Base-by-base conservation (phyloP, 2,888 invertebrate genomes). In the Drosophila nigricruria region DNA sequence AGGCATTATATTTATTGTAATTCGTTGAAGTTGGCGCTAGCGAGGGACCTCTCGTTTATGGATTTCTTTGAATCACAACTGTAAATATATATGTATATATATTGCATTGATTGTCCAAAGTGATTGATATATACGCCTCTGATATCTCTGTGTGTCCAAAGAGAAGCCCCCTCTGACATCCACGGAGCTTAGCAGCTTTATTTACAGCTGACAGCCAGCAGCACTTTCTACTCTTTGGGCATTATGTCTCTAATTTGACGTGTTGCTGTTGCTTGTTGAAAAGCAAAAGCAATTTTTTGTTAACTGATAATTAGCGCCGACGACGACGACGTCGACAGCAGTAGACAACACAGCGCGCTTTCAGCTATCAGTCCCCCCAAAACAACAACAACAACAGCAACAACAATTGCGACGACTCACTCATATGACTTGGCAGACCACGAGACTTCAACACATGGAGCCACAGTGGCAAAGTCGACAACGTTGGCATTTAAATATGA, bases 401-500 rank as follows among this genome's bases (percentile, higher is more conserved):
- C 34, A 50, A 53, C 54, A 16, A 25, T 42, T 38, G 49, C 67
- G 32, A 10, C 88, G 69, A 86, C 75, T 86, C 80, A 82, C 86
- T 86, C 86, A 86, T 86, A 86, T 86, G 86, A 86, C 86, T 86
- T 83, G 85, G 72, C 84, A 84, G 85, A 86, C 86, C 86, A 86
- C 89, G 86, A 84, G 86, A 86, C 86, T 86, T 85, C 77, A 70
- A 69, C 86, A 88, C 81, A 79, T 88, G 73, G 70, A 88, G 76
- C 86, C 63, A 77, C 72, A 62, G 74, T 58, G 77, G 73, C 61
- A 78, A 67, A 71, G 67, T 65, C 69, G 73, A 73, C 77, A 62
- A 47, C 70, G 73, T 75, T 79, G 66, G 75, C 77, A 81, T 85
- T 83, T 79, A 77, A 86, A 88, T 88, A 79, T 82, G 74, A 70